These are phyloP conservation scores for Geococcyx californianus DNA, from an alignment of 2,113 vertebrate species.

Conservation along the genomic window DNA sequence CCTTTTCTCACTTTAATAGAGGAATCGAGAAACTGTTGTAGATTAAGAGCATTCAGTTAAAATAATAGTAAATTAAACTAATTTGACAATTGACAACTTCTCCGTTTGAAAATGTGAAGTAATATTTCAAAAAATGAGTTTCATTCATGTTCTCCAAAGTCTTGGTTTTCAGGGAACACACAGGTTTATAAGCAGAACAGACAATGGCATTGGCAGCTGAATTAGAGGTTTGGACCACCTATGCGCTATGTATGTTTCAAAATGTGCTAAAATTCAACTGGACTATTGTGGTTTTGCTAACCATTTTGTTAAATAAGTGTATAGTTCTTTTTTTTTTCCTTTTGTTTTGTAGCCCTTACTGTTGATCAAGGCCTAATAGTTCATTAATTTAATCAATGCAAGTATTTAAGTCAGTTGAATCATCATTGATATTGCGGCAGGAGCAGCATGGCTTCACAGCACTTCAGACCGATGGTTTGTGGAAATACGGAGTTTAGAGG, in stretches of 20 bases:
- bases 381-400: not conserved
- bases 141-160: not conserved
- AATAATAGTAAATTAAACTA: not conserved
- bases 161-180: not conserved
- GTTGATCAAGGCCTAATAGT: not conserved
- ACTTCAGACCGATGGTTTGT: not conserved
- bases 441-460: not conserved
- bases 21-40: not conserved
- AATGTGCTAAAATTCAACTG: too few species aligned
- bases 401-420: not conserved
- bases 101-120: not conserved
- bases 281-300: not conserved
- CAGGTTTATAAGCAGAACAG: not conserved
- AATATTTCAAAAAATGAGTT: not conserved
- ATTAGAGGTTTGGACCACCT: not conserved
- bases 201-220: not conserved
- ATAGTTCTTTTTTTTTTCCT: not conserved
- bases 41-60: not conserved
- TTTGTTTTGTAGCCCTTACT: not conserved
- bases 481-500: not conserved
- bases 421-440: not conserved
- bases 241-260: accelerated
- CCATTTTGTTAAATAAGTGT: not conserved
- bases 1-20: not conserved
- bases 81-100: not conserved